Percentiles rank a stretch among this genome's conserved stretches.
Evolutionary conservation across 2,888 invertebrate species (phyloP).

Genomic region (Harpalus rubripes): DNA sequence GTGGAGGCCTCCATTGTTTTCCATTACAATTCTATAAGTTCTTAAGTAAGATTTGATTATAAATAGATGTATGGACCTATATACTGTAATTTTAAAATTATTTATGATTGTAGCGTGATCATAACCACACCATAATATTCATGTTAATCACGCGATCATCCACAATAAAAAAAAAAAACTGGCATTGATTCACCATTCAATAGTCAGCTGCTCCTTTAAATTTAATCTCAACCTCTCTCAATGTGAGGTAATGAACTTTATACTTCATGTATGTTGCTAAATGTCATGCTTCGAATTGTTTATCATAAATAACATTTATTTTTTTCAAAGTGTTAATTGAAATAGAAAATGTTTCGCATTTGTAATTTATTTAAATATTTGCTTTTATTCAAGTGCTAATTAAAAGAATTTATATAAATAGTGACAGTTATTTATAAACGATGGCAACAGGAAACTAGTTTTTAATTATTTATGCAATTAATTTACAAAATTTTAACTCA

Average conservation of each 20-base stretch:
- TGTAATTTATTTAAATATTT: slow-evolving; percentile 20
- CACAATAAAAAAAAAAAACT: slow-evolving; percentile 9
- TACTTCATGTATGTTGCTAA: background rate
- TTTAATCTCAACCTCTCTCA: slow-evolving; percentile 1
- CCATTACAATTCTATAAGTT: no score
- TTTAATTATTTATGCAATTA: slow-evolving; percentile 24
- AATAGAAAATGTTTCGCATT: slow-evolving; percentile 27
- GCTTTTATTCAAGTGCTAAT: slow-evolving; percentile 3
- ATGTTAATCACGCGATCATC: background rate
- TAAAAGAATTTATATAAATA: background rate
- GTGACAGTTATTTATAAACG: slow-evolving; percentile 16
- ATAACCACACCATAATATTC: background rate
- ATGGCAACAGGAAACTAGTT: slow-evolving; percentile 16
- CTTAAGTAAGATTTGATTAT: no score
- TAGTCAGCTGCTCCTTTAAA: slow-evolving; percentile 5
- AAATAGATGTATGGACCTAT: no score
- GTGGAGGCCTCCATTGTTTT: no score
- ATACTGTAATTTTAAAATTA: no score
- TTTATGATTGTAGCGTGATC: background rate
- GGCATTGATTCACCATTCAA: slow-evolving; percentile 9
- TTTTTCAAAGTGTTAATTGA: slow-evolving; percentile 28
- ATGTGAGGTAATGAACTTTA: slow-evolving; percentile 20
- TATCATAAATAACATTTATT: slow-evolving; percentile 4
- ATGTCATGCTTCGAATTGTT: slow-evolving; percentile 23
- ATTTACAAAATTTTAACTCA: background rate